Percentiles rank a stretch among this genome's conserved stretches.
Conservation (phyloP, 2,888 invertebrate genomes). For the Busseola fusca region DNA sequence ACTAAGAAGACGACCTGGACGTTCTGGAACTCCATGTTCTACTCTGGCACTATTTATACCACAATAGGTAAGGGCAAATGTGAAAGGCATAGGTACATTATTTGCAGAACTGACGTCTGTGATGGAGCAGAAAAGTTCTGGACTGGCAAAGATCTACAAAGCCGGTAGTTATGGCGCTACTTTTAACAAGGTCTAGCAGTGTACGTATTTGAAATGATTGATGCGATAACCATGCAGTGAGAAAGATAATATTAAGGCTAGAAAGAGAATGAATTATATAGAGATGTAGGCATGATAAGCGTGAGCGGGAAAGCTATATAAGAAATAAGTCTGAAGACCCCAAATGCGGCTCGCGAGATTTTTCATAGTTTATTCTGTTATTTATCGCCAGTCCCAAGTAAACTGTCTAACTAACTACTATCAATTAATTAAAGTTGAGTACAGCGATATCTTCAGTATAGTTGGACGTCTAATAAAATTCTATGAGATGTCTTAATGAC, state of each 20-base stretch:
- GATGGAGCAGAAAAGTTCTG: background rate
- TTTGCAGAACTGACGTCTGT: background rate
- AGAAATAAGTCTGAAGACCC: background rate
- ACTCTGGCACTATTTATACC: constrained; percentile 96
- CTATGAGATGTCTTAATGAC: background rate
- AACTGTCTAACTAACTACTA: background rate
- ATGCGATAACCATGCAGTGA: background rate
- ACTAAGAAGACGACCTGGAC: constrained; percentile 91
- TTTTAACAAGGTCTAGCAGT: too few relatives aligned
- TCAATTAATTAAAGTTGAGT: background rate
- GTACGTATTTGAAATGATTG: too few relatives aligned
- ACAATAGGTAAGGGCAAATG: constrained; percentile 92
- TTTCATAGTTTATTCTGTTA: background rate
- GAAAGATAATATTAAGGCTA: background rate
- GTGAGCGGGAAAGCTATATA: background rate
- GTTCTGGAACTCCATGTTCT: constrained; percentile 96
- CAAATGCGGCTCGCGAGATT: background rate
- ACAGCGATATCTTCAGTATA: background rate
- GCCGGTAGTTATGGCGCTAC: background rate
- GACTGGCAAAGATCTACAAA: background rate
- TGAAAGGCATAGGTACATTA: background rate
- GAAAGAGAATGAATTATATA: too few relatives aligned
- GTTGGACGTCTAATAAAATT: background rate
- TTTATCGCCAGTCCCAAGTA: background rate
- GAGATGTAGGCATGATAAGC: background rate